Base-by-base conservation (phyloP, 2,888 invertebrate species). In the Mesochorus sp. region DNA sequence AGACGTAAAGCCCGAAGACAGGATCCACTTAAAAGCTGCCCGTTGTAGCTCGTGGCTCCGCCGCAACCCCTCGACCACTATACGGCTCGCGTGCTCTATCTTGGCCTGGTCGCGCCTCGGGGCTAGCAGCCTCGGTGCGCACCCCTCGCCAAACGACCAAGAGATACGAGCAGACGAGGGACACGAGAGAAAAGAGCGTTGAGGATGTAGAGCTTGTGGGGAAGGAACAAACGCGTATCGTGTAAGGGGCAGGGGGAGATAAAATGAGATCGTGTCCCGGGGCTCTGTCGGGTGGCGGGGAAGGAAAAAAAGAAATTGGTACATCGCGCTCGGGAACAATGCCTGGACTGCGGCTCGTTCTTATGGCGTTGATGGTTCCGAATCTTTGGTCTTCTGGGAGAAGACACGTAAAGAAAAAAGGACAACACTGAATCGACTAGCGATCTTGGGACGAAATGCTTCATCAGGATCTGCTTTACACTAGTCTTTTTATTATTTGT, bases 241-340 rank as follows among this genome's bases (percentile, higher is more conserved):
- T 90, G 87, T 88, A 88, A 89, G 88, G 88, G 90, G 87, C 86
- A 86, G 87, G 83, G 82, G 64, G 39, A 88, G 89, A 91, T 90
- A 90, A 91, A 90, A 89, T 88, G 88, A 90, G 90, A 90, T 89
- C 90, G 89, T 89, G 90, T 89, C 88, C 85, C 79, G 68, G 74
- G 82, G 74, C 70, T 80, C 53, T 53, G 42, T n/a, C n/a, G 80
- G 79, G 78, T 78, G 76, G 73, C 76, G 55, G 83, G 84, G 84
- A 86, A 83, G 85, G 80, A 81, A 83, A 81, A 85, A 88, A 88
- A 88, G 85, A 89, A 90, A 89, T 88, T 89, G 89, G 88, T 88
- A 89, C 89, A 89, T 88, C 87, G 87, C n/a, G n/a, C 80, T 83
- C 85, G 84, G 79, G 85, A 87, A 85, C 83, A 87, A 86, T 83